Evolutionary conservation across 2,797 vertebrate species (phyloP).

Genomic region (Natrix natrix): DNA sequence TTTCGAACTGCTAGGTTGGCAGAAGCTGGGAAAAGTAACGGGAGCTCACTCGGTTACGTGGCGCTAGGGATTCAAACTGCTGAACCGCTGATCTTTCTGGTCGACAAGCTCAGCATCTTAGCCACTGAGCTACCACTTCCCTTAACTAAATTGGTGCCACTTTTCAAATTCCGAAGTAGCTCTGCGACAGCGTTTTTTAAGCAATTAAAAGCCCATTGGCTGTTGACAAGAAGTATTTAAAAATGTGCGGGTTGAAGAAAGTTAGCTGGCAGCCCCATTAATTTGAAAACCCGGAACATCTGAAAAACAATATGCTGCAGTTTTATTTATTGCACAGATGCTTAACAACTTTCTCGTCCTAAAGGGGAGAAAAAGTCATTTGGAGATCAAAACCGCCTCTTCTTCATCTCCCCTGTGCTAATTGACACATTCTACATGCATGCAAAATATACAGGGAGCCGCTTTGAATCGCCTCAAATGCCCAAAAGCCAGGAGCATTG

Average conservation of each 20-base stretch:
- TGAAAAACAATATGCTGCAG: slow-evolving; percentile 39
- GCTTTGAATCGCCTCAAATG: slow-evolving; percentile 32
- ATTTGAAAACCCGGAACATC: slow-evolving; percentile 41
- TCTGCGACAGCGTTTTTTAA: slow-evolving; percentile 25
- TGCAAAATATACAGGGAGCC: slow-evolving; percentile 16
- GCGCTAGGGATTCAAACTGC: no score
- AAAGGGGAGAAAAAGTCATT: slow-evolving; percentile 17
- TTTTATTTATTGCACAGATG: slow-evolving; percentile 42
- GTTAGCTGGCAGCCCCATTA: slow-evolving; percentile 24
- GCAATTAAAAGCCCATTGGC: slow-evolving; percentile 41
- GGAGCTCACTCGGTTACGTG: no score
- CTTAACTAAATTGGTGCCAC: not conserved
- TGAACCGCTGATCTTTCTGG: no score
- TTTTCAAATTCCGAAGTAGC: not conserved
- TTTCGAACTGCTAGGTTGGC: no score
- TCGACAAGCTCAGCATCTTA: no score
- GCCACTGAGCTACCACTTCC: no score
- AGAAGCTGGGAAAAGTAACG: no score
- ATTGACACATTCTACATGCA: slow-evolving; percentile 42
- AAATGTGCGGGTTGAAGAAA: slow-evolving; percentile 21
- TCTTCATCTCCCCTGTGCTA: slow-evolving; percentile 36
- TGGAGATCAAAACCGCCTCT: slow-evolving; percentile 23
- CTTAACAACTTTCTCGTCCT: slow-evolving; percentile 31
- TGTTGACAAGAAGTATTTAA: not conserved
- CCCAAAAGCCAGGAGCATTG: slow-evolving; percentile 18